Evolutionary conservation across 2,888 invertebrate genomes (phyloP).

Genomic region (Chloroclystis v-ata): DNA sequence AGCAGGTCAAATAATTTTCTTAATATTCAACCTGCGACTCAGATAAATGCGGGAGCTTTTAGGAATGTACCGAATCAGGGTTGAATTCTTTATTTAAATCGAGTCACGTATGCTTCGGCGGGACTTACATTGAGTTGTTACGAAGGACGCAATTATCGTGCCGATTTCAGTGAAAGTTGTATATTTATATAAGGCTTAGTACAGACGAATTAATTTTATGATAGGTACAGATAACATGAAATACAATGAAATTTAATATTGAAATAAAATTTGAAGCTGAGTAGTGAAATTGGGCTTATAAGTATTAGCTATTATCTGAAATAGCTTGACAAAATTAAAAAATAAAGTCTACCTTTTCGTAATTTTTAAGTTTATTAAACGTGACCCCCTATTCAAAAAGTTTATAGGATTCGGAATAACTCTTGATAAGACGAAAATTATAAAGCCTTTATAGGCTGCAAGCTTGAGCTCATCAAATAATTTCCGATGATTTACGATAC

Average conservation of each 20-base stretch:
- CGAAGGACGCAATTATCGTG: constrained; percentile 34
- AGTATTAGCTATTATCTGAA: too few species aligned
- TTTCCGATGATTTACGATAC: constrained; percentile 21
- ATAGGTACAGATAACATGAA: too few species aligned
- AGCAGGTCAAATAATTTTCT: not conserved
- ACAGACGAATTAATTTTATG: not conserved
- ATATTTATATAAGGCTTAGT: constrained; percentile 16
- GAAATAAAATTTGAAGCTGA: too few species aligned
- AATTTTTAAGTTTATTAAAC: too few species aligned
- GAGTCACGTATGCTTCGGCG: constrained; percentile 24
- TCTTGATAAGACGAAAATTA: not conserved
- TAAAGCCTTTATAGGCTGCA: not conserved
- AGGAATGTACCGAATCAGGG: constrained; percentile 6
- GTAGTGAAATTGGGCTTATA: too few species aligned
- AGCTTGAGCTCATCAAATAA: constrained; percentile 4
- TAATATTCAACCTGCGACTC: not conserved
- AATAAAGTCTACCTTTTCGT: too few species aligned
- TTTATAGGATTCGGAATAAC: too few species aligned
- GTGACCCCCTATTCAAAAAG: too few species aligned
- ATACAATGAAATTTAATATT: too few species aligned
- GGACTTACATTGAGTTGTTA: constrained; percentile 45
- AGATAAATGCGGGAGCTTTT: constrained; percentile 2
- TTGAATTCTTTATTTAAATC: constrained; percentile 51
- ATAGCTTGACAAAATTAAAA: too few species aligned
- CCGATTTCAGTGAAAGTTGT: constrained; percentile 25